These are phyloP conservation scores for Aphaenogaster ashmeadi DNA, from an alignment of 1,140 invertebrate genomes.

Conservation along the genomic window DNA sequence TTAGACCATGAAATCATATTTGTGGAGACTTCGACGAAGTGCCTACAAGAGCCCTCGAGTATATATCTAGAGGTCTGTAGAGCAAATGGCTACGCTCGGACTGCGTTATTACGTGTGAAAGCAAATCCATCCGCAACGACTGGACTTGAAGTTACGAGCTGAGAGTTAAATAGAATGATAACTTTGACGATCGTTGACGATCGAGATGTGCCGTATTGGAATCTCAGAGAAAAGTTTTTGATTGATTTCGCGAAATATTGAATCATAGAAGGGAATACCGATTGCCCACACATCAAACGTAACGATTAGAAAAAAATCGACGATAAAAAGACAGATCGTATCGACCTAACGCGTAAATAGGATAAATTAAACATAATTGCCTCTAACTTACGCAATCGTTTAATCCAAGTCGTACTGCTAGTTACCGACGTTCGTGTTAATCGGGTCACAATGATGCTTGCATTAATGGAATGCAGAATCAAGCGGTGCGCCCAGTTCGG, in stretches of 20 bases:
- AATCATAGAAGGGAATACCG: background rate
- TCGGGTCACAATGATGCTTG: background rate
- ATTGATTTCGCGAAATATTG: background rate
- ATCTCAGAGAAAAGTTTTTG: background rate
- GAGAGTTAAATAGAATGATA: slow-evolving; percentile 33
- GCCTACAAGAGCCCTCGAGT: slow-evolving; percentile 42
- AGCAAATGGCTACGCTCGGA: slow-evolving; percentile 58
- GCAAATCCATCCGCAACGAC: slow-evolving; percentile 37
- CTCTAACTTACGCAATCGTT: background rate
- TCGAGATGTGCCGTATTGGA: background rate
- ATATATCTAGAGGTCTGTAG: slow-evolving; percentile 27
- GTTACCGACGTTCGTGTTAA: background rate
- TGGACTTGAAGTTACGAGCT: slow-evolving; percentile 21
- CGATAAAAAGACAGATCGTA: background rate
- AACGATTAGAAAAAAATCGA: background rate
- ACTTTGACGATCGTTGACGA: slow-evolving; percentile 24
- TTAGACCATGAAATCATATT: slow-evolving; percentile 69
- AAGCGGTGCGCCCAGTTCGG: background rate
- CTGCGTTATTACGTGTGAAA: slow-evolving; percentile 59
- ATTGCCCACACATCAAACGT: background rate
- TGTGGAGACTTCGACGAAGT: slow-evolving; percentile 61
- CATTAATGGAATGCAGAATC: slow-evolving; percentile 37
- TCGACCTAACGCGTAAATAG: background rate
- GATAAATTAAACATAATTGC: background rate
- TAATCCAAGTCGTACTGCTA: background rate